A percentile compares a stretch with the other conserved stretches of the same genome.
Conservation (phyloP, 2,113 vertebrate species). For the Syngnathoides biaculeatus region DNA sequence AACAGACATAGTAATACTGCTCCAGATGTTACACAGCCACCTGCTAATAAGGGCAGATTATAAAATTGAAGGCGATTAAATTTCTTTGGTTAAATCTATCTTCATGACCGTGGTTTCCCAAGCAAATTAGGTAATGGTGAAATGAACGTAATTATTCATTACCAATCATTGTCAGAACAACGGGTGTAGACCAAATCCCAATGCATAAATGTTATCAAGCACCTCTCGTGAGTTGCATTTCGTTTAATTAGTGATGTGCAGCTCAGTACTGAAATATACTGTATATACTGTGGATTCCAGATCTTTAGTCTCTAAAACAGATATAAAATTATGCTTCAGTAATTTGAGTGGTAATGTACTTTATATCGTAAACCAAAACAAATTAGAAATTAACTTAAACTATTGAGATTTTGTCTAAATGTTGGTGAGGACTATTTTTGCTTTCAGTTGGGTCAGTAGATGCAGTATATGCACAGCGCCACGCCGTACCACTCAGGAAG, state of each 20-base stretch:
- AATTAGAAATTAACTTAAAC: too few species aligned
- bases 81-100: constrained; percentile 29
- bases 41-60: constrained; percentile 27
- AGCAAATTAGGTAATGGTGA: constrained; percentile 6
- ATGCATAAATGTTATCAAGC: background rate
- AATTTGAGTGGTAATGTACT: too few species aligned
- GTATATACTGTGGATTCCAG: background rate
- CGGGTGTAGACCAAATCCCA: background rate
- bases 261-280: background rate
- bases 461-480: too few species aligned
- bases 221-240: background rate
- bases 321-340: background rate
- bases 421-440: background rate
- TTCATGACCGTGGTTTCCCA: constrained; percentile 30
- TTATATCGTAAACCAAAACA: too few species aligned
- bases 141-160: background rate
- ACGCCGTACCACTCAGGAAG: too few species aligned
- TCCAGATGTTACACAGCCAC: constrained; percentile 15
- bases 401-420: too few species aligned
- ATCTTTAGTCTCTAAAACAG: background rate
- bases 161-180: background rate
- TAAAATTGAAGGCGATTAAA: constrained; percentile 27
- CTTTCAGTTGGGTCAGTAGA: background rate
- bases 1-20: background rate
- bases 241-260: background rate